Evolutionary conservation across 2,888 invertebrate species (phyloP).

Genomic region (Drosophila nigricruria): DNA sequence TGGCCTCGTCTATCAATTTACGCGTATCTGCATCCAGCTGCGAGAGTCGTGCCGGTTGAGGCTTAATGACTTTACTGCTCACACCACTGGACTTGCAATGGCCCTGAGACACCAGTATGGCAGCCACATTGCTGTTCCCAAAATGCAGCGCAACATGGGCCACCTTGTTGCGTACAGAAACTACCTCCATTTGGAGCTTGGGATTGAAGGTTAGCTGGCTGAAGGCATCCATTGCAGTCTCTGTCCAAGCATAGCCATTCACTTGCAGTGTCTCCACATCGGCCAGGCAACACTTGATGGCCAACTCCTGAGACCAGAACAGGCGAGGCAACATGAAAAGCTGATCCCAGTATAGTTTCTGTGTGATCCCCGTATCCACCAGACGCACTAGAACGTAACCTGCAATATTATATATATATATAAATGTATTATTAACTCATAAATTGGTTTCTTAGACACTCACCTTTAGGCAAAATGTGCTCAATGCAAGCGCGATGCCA

Average conservation of each 20-base stretch:
- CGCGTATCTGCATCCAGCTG: slow-evolving; percentile 24
- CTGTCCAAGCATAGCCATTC: slow-evolving; percentile 84
- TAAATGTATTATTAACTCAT: background rate
- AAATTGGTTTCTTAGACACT: background rate
- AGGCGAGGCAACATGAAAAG: slow-evolving; percentile 86
- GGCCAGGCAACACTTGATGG: slow-evolving; percentile 81
- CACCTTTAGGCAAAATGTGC: slow-evolving; percentile 71
- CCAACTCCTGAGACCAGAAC: slow-evolving; percentile 67
- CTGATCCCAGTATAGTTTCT: slow-evolving; percentile 86
- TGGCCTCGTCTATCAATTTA: slow-evolving; percentile 32
- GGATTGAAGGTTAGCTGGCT: slow-evolving; percentile 80
- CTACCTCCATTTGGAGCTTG: slow-evolving; percentile 83
- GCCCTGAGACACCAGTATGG: slow-evolving; percentile 86
- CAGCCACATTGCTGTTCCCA: slow-evolving; percentile 86
- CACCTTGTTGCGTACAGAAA: slow-evolving; percentile 65
- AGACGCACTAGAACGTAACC: slow-evolving; percentile 75
- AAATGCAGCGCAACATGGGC: slow-evolving; percentile 83
- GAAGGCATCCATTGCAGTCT: slow-evolving; percentile 82
- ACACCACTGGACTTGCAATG: slow-evolving; percentile 86
- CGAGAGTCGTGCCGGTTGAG: background rate
- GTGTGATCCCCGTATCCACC: slow-evolving; percentile 88
- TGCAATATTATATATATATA: slow-evolving; percentile 23
- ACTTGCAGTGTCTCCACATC: slow-evolving; percentile 85
- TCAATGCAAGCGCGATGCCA: slow-evolving; percentile 82
- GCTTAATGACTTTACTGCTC: slow-evolving; percentile 18